Conservation (phyloP, 2,888 invertebrate genomes). For the Thera britannica region DNA sequence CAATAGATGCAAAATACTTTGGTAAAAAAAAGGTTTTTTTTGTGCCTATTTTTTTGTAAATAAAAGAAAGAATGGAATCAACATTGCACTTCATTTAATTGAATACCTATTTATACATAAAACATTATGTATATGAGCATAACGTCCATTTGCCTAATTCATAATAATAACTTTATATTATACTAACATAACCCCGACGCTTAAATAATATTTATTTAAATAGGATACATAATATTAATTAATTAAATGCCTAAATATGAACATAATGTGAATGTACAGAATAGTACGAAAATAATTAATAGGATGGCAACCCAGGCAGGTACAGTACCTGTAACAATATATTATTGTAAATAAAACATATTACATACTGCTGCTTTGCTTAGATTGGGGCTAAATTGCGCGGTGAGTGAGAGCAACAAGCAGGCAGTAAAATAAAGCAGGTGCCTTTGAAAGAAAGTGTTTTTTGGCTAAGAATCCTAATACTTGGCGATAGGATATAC, state of each 20-base stretch:
- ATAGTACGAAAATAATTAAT: slow-evolving; percentile 90
- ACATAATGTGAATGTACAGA: slow-evolving; percentile 92
- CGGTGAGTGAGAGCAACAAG: no score
- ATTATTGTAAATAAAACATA: slow-evolving; percentile 23
- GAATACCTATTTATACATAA: slow-evolving; percentile 70
- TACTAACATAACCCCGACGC: slow-evolving; percentile 49
- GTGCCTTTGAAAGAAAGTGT: no score
- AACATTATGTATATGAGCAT: slow-evolving; percentile 67
- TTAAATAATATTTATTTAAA: slow-evolving; percentile 45
- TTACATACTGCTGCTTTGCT: no score
- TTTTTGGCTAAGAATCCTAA: no score
- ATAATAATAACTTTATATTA: slow-evolving; percentile 47
- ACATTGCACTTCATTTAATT: slow-evolving; percentile 74
- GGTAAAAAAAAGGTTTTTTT: no score
- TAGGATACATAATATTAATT: slow-evolving; percentile 41
- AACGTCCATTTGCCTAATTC: slow-evolving; percentile 63
- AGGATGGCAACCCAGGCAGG: slow-evolving; percentile 92
- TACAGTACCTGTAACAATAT: slow-evolving; percentile 87
- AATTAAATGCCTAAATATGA: slow-evolving; percentile 91
- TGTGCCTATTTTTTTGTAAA: no score
- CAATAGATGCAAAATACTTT: no score
- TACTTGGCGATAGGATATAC: no score
- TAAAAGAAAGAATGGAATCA: slow-evolving; percentile 46
- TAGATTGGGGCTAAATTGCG: no score
- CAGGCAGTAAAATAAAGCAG: not conserved